Conservation (phyloP, 2,797 vertebrate genomes). For the Ptychadena robeensis region DNA sequence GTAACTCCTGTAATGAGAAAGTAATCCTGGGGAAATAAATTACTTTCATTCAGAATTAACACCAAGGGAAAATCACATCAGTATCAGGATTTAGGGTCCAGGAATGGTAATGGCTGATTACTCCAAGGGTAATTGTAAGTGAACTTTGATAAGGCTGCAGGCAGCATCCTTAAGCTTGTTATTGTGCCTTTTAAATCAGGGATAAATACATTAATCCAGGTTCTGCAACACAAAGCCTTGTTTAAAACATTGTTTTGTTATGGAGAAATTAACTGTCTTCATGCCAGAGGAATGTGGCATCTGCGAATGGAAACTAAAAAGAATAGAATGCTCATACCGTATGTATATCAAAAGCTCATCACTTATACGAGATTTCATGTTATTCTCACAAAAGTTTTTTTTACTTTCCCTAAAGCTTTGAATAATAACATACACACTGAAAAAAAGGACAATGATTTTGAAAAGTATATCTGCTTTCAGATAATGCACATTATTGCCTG, state of each 20-base stretch:
- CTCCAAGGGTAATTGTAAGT: conserved; percentile 59
- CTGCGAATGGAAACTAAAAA: background rate
- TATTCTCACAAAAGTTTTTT: too few species aligned
- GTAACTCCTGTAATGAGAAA: conserved; percentile 53
- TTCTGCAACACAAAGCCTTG: conserved; percentile 44
- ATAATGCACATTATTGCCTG: too few species aligned
- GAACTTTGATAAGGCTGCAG: conserved; percentile 56
- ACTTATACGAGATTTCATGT: too few species aligned
- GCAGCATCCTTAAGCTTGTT: conserved; percentile 55
- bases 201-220: conserved; percentile 61
- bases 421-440: too few species aligned
- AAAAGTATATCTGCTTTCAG: too few species aligned
- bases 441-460: too few species aligned
- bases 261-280: conserved; percentile 25
- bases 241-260: conserved; percentile 36
- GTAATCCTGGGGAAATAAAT: conserved; percentile 56
- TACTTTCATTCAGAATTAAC: conserved; percentile 55
- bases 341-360: too few species aligned
- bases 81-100: conserved; percentile 57
- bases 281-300: background rate
- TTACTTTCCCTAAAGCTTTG: too few species aligned
- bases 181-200: conserved; percentile 54
- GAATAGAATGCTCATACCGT: too few species aligned
- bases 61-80: conserved; percentile 54
- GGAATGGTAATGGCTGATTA: conserved; percentile 61